These are phyloP conservation scores for Amphiprion percula DNA, from an alignment of 2,113 vertebrate species.

Conservation along the genomic window DNA sequence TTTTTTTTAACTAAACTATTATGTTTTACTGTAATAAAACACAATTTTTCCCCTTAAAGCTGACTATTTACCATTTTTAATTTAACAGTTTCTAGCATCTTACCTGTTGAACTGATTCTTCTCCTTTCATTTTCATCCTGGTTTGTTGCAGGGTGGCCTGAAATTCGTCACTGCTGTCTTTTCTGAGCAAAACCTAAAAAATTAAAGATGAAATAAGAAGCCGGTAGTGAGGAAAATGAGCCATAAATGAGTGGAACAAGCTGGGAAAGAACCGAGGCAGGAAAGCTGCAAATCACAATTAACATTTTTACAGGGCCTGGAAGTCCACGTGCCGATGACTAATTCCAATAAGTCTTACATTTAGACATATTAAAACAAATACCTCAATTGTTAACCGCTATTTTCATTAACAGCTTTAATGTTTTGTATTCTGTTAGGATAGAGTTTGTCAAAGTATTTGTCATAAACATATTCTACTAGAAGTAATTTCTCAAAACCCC, in stretches of 20 bases:
- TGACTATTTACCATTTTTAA: background rate
- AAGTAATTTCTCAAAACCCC: background rate
- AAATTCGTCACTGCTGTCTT: conserved; percentile 62
- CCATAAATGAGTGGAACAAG: background rate
- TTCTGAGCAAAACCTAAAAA: conserved; percentile 82
- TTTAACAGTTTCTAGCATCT: background rate
- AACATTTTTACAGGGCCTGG: background rate
- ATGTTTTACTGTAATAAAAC: background rate
- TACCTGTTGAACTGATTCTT: conserved; percentile 70
- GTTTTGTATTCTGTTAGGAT: background rate
- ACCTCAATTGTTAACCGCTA: background rate
- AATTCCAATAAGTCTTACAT: background rate
- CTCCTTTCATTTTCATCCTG: conserved; percentile 35
- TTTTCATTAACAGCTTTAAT: background rate
- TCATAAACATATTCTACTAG: background rate
- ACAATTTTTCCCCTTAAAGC: background rate
- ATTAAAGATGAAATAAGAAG: background rate
- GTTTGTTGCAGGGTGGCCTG: conserved; percentile 31
- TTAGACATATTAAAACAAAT: background rate
- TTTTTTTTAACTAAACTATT: background rate
- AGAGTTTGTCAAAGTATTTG: background rate
- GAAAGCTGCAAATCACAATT: background rate
- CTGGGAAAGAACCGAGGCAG: background rate
- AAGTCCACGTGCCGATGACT: background rate
- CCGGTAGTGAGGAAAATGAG: background rate